Evolutionary conservation across 2,888 invertebrate species (phyloP).

Genomic region (Melanophora roralis): DNA sequence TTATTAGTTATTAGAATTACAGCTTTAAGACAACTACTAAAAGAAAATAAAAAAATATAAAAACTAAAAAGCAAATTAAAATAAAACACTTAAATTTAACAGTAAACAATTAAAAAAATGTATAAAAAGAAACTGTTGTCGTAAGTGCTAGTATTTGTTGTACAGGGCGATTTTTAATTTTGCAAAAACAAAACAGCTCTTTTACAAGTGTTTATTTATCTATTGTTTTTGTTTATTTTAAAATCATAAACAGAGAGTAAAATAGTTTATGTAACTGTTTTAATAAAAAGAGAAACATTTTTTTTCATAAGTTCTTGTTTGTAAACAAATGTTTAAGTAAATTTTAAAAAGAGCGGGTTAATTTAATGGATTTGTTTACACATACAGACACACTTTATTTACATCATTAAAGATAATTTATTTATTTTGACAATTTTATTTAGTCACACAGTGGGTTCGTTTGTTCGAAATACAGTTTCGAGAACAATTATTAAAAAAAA

Average conservation of each 20-base stretch:
- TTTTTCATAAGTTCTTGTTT: no score
- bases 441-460: not conserved
- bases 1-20: conserved; percentile 6
- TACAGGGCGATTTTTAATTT: not conserved
- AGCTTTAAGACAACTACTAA: not conserved
- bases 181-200: conserved; percentile 11
- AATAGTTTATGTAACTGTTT: no score
- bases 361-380: not conserved
- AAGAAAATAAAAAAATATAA: not conserved
- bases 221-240: no score
- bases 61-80: not conserved
- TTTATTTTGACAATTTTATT: conserved; percentile 6
- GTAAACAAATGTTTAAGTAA: not conserved
- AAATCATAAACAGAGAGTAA: no score
- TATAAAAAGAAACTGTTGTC: conserved; percentile 13
- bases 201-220: no score
- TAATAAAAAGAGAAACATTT: no score
- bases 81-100: not conserved
- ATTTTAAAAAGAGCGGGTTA: not conserved
- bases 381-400: not conserved
- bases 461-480: not conserved
- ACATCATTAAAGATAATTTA: not conserved
- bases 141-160: conserved; percentile 39
- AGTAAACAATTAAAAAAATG: not conserved
- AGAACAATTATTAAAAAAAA: not conserved